Evolutionary conservation across 2,888 invertebrate species (phyloP).

Genomic region (Meandrusa payeni): DNA sequence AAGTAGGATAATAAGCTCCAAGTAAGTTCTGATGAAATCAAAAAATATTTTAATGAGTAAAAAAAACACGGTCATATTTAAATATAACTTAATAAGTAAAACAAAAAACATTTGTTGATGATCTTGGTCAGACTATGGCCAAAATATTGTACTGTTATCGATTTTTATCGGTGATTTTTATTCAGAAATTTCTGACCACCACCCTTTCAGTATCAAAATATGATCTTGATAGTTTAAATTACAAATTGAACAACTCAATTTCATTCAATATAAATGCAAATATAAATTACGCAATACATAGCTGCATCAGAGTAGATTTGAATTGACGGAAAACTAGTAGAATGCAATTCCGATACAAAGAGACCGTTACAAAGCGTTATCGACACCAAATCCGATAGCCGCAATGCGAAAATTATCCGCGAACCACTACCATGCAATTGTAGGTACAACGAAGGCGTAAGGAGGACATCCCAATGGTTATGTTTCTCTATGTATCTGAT

Average conservation of each 20-base stretch:
- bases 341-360: conserved; percentile 61
- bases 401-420: conserved; percentile 76
- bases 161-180: too few species aligned
- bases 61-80: too few species aligned
- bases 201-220: too few species aligned
- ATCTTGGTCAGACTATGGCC: too few species aligned
- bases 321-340: conserved; percentile 56
- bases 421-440: conserved; percentile 35
- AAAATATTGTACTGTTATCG: not conserved
- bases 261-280: not conserved
- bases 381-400: conserved; percentile 67
- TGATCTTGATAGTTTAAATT: not conserved
- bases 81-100: too few species aligned
- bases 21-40: too few species aligned
- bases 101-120: too few species aligned
- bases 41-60: too few species aligned
- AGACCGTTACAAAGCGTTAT: conserved; percentile 69
- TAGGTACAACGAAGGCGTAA: conserved; percentile 64
- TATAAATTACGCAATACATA: not conserved
- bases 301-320: conserved; percentile 33
- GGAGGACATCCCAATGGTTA: conserved; percentile 66
- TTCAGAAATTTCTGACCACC: too few species aligned
- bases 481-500: conserved; percentile 75
- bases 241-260: conserved; percentile 1
- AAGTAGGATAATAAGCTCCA: too few species aligned